Conservation (phyloP, 2,113 vertebrate species). For the Erinaceus europaeus region DNA sequence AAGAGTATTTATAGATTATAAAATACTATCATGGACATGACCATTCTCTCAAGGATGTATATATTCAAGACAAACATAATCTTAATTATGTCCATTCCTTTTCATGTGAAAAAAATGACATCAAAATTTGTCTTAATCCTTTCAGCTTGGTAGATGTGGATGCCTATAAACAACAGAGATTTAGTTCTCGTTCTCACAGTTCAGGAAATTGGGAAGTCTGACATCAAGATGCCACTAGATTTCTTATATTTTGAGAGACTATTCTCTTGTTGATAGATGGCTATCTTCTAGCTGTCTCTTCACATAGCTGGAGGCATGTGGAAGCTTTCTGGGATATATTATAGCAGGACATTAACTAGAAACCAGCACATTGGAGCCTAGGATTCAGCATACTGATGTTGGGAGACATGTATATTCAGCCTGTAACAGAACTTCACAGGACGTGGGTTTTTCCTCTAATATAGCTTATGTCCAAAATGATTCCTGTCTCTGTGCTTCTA, state of each 20-base stretch:
- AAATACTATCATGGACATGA: neutral
- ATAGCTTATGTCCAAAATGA: neutral
- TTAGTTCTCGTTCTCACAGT: neutral
- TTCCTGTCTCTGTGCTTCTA: neutral
- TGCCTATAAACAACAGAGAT: neutral
- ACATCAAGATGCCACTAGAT: neutral
- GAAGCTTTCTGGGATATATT: neutral
- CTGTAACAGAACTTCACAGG: neutral
- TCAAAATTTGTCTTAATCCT: neutral
- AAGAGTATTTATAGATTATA: neutral
- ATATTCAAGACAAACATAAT: too few relatives aligned
- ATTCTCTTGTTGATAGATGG: neutral
- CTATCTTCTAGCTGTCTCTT: neutral
- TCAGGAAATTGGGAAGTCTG: neutral
- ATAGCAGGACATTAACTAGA: neutral
- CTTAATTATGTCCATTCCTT: neutral
- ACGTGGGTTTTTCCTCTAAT: neutral
- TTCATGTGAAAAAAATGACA: neutral
- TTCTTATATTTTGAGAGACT: neutral
- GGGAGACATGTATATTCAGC: too few relatives aligned
- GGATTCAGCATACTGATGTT: too few relatives aligned
- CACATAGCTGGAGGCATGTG: neutral
- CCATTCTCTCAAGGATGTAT: too few relatives aligned
- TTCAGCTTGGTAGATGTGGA: neutral
- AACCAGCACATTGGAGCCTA: too few relatives aligned